A percentile compares a stretch with the other conserved stretches of the same genome.
phyloP scores from a whole-genome alignment of 2,888 invertebrate species.

The Disparrhopalites patrizii region DNA sequence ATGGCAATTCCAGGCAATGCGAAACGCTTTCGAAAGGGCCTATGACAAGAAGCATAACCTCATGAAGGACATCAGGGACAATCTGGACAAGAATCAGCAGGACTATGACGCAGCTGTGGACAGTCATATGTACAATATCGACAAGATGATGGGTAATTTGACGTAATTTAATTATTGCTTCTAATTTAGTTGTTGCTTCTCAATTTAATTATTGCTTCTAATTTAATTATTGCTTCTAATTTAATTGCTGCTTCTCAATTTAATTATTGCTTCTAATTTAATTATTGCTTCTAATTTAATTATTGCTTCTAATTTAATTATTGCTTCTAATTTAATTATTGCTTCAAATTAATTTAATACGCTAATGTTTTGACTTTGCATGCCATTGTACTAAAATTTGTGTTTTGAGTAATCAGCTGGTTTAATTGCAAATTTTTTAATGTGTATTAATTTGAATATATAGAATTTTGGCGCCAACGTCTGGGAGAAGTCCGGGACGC shows the following conservation, averaged over 20 bases:
- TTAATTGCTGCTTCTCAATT: too few species aligned
- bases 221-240: too few species aligned
- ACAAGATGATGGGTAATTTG: conserved; percentile 43
- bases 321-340: background rate
- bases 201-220: too few species aligned
- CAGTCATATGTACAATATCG: conserved; percentile 45
- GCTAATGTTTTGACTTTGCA: too few species aligned
- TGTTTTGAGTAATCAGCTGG: too few species aligned
- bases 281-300: background rate
- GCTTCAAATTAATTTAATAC: background rate
- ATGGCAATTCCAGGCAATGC: conserved; percentile 30
- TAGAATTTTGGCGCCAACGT: conserved; percentile 44
- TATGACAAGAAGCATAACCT: conserved; percentile 43
- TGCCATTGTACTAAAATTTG: too few species aligned
- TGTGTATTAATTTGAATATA: background rate
- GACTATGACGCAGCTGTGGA: conserved; percentile 46
- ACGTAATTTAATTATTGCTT: too few species aligned
- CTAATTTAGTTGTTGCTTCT: too few species aligned
- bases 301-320: background rate
- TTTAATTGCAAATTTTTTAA: too few species aligned
- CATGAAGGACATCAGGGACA: conserved; percentile 41
- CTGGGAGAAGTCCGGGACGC: conserved; percentile 36
- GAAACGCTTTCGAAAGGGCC: conserved; percentile 44
- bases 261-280: background rate
- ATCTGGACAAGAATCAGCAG: conserved; percentile 39